Evolutionary conservation across 2,113 vertebrate genomes (phyloP).

Genomic region (Onychorhynchus coronatus): DNA sequence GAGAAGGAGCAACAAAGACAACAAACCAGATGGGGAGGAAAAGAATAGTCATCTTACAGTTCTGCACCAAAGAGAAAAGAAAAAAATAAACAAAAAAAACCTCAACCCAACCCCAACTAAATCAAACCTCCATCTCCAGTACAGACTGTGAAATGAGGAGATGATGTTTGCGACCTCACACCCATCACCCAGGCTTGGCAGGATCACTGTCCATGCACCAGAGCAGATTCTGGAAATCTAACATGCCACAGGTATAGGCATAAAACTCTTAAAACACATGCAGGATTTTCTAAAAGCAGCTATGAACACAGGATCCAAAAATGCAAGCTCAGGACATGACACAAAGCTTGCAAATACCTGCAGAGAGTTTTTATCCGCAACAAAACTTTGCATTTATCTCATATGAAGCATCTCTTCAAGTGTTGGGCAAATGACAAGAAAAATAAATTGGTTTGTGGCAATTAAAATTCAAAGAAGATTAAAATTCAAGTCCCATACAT

Average conservation of each 20-base stretch:
- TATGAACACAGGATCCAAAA: background rate
- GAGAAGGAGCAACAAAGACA: background rate
- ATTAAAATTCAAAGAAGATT: background rate
- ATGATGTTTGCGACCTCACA: fast-evolving
- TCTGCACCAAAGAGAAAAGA: background rate
- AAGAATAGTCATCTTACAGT: background rate
- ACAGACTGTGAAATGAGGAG: background rate
- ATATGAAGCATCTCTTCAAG: background rate
- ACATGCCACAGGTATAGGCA: fast-evolving
- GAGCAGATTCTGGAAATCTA: background rate
- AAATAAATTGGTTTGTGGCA: background rate
- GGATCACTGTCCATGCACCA: too few species aligned
- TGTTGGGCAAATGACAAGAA: background rate
- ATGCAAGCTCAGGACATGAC: background rate
- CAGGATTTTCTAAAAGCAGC: background rate
- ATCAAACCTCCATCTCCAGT: background rate
- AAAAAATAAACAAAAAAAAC: background rate
- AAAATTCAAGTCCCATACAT: background rate
- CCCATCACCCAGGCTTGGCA: background rate
- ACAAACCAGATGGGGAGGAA: background rate
- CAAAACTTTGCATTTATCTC: background rate
- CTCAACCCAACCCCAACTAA: background rate
- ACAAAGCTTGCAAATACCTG: background rate
- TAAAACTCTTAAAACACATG: background rate
- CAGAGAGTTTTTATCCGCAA: background rate